Base-by-base conservation (phyloP, 2,797 vertebrate genomes). In the Tokudaia tokunoshimensis region DNA sequence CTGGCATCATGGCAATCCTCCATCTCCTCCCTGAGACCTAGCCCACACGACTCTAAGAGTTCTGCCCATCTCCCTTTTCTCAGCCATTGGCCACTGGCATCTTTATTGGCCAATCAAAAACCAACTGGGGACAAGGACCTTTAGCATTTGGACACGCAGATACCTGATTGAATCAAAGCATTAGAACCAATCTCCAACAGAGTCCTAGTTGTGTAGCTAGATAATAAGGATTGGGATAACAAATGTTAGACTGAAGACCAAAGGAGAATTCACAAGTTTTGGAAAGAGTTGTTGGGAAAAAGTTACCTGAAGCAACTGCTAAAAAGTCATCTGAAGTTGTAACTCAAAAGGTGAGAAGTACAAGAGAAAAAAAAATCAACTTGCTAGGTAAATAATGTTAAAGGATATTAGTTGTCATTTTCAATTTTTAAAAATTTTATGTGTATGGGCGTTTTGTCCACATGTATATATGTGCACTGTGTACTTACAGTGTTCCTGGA, bases 281-380 rank as follows among this genome's bases (percentile, higher is more conserved):
- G 1, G 2, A 9, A 1, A 4, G 17, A 37, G 75, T 70, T 47
- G 6, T 84, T 3, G 26, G 1, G 47, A 24, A 59, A 83, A 83
- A 61, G 3, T 59, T 79, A 67, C n/a, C 24, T 67, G 19, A 65
- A 89, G 34, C 1, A 61, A 47, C 20, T 70, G 14, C 44, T 55
- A 79, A 12, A 79, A 44, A 10, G 31, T 70, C 47, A 3, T 94
- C 92, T 67, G 61, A 80, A 85, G 34, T 29, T 44, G 0, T 79
- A 11, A 1, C 0, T 63, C 55, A 91, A n/a, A n/a, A 34, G 37
- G n/a, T 41, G 74, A 83, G 4, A 59, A 80, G 2, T 57, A 59
- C 34, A 59, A 76, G 20, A 88, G 52, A 85, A 95, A 95, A 94
- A 79, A 95, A 95, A 94, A 75, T 10, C 31, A 84, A 92, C 61